Evolutionary conservation across 2,888 invertebrate genomes (phyloP), one percentile per base, ranked within the genome.

Genomic region (Zaprionus obscuricornis): DNA sequence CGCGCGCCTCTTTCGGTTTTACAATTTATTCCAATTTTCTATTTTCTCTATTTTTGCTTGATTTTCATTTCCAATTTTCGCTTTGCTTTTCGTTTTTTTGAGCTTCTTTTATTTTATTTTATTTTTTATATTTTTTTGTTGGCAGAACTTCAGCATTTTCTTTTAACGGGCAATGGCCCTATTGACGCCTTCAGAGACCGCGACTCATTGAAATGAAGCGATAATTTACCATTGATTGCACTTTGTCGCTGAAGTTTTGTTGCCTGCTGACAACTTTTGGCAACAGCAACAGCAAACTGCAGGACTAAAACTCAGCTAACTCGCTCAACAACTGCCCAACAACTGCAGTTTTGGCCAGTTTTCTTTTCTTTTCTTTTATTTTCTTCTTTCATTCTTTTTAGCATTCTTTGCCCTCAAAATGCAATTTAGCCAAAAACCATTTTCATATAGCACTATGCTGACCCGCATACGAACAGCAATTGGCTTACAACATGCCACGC

Each of bases 221-320:
- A 86, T 82, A 82, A 82, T 82, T 82, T 73, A 84, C 77, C 82
- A 82, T 82, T 82, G 81, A 82, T 86, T 82, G 81, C 82, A 73
- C 77, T 84, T 81, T 70, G 86, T 81, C 84, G 86, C 82, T 70
- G 65, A 81, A 86, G 70, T 81, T 81, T 84, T 70, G 58, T 64
- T 59, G 40, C 46, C 70, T 66, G 66, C 63, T 86, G 82, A 84
- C 84, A 86, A 79, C 62, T 81, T 86, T n/a, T 72, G 55, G 47
- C 60, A 58, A 37, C 37, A 52, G 36, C 33, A 47, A 11, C 37
- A 31, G 22, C 16, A 8, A 34, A 13, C 14, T 8, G 13, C n/a
- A n/a, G n/a, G n/a, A n/a, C n/a, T n/a, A n/a, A n/a, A n/a, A n/a
- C n/a, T n/a, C n/a, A n/a, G n/a, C n/a, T n/a, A n/a, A n/a, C n/a